Percentiles rank a stretch among this genome's conserved stretches.
phyloP scores from a whole-genome alignment of 2,113 vertebrate species.

The Salvelinus sp. region DNA sequence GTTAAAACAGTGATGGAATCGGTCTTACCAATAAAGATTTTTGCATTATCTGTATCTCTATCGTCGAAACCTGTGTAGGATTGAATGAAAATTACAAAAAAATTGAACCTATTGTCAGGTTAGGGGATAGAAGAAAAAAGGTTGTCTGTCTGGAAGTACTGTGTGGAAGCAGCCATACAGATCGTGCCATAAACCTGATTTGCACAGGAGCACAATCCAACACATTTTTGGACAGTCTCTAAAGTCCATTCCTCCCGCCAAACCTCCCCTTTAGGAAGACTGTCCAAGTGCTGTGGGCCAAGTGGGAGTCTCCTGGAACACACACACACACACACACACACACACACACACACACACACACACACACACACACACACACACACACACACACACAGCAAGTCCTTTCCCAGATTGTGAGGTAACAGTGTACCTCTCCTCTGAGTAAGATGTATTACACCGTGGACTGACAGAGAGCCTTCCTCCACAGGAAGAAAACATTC shows the following conservation, averaged over 20 bases:
- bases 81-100: neutral
- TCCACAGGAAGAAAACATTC: neutral
- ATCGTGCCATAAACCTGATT: conserved; percentile 54
- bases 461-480: conserved; percentile 2
- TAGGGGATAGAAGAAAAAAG: conserved; percentile 30
- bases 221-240: conserved; percentile 63
- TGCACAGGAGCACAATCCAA: conserved; percentile 44
- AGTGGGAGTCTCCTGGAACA: conserved; percentile 58
- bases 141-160: neutral
- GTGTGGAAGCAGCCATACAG: conserved; percentile 35
- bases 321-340: conserved; percentile 22
- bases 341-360: conserved; percentile 15
- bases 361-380: conserved; percentile 40
- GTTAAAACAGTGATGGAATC: neutral
- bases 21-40: neutral
- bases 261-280: conserved; percentile 32
- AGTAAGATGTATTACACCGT: neutral
- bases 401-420: conserved; percentile 8
- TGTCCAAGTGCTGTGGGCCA: conserved; percentile 58
- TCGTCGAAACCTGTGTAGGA: neutral
- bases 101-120: conserved; percentile 48
- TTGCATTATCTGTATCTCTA: neutral
- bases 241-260: conserved; percentile 25
- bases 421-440: conserved; percentile 1
- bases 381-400: conserved; percentile 11